A percentile compares a stretch with the other conserved stretches of the same genome.
phyloP scores from a whole-genome alignment of 2,797 vertebrate species.

The Mus spretus region DNA sequence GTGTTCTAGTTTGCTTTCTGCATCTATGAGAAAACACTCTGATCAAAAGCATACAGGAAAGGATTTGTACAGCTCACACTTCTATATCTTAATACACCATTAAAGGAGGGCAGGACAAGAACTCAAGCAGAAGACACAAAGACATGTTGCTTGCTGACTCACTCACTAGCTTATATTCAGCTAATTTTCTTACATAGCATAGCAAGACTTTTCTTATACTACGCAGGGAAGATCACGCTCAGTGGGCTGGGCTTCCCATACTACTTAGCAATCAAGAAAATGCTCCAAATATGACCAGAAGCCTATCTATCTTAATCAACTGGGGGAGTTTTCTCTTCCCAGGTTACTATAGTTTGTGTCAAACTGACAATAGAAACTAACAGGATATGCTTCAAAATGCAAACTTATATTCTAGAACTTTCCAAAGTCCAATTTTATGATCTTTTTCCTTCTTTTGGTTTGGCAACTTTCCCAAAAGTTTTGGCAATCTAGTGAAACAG shows the following conservation, averaged over 20 bases:
- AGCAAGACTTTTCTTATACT: not conserved
- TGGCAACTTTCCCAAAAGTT: constrained; percentile 39
- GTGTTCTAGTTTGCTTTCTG: too few relatives aligned
- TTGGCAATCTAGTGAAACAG: constrained; percentile 24
- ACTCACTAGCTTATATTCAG: not conserved
- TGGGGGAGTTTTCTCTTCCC: not conserved
- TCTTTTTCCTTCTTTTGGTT: constrained; percentile 58
- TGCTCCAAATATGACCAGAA: not conserved
- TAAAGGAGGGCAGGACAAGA: not conserved
- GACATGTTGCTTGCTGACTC: not conserved
- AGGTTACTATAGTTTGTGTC: not conserved
- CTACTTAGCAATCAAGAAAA: not conserved
- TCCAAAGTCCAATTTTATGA: constrained; percentile 64
- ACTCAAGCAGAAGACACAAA: not conserved
- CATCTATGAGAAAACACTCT: not conserved
- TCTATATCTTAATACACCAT: not conserved
- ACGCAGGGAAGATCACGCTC: not conserved
- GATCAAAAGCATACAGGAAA: not conserved
- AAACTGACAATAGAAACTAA: not conserved
- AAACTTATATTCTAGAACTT: constrained; percentile 39
- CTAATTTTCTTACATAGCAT: not conserved
- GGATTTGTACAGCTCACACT: not conserved
- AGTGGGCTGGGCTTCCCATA: not conserved
- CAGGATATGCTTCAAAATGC: not conserved
- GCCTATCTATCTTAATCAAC: not conserved